A percentile compares a stretch with the other conserved stretches of the same genome.
Conservation (phyloP, 2,888 invertebrate genomes). For the Morpho achilles region DNA sequence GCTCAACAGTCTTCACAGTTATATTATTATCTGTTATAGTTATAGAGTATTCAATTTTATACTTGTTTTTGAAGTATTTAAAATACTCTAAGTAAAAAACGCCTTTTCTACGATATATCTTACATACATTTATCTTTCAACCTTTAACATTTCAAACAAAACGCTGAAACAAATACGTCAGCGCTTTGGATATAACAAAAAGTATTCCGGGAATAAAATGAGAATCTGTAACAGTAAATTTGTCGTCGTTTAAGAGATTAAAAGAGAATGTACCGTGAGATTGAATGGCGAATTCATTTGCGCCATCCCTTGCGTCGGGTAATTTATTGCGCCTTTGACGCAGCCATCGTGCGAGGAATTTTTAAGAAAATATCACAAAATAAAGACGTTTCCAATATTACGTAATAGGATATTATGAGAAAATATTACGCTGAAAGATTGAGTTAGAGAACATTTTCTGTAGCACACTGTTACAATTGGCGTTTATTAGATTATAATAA, state of each 20-base stretch:
- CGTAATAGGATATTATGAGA: conserved; percentile 3
- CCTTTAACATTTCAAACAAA: conserved; percentile 9
- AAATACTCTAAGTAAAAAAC: conserved; percentile 37
- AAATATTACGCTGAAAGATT: not conserved
- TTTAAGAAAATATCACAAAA: conserved; percentile 24
- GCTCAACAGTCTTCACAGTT: too few species aligned
- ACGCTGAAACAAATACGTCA: conserved; percentile 47
- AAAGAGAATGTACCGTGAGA: conserved; percentile 73
- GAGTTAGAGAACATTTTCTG: not conserved
- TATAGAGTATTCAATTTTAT: too few species aligned
- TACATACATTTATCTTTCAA: conserved; percentile 1
- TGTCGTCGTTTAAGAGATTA: conserved; percentile 71
- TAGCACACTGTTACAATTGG: not conserved
- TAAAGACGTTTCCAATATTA: conserved; percentile 22
- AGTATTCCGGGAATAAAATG: conserved; percentile 54
- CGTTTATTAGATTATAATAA: too few species aligned
- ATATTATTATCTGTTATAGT: too few species aligned
- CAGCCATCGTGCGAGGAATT: conserved; percentile 39
- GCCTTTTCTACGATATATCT: conserved; percentile 4
- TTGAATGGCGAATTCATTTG: conserved; percentile 68
- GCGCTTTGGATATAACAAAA: conserved; percentile 44
- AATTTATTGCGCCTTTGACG: conserved; percentile 62
- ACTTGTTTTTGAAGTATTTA: not conserved
- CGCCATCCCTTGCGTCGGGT: conserved; percentile 44
- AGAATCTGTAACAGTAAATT: conserved; percentile 69